These are phyloP conservation scores for Trichechus manatus DNA, from an alignment of 2,113 vertebrate species.

Conservation along the genomic window DNA sequence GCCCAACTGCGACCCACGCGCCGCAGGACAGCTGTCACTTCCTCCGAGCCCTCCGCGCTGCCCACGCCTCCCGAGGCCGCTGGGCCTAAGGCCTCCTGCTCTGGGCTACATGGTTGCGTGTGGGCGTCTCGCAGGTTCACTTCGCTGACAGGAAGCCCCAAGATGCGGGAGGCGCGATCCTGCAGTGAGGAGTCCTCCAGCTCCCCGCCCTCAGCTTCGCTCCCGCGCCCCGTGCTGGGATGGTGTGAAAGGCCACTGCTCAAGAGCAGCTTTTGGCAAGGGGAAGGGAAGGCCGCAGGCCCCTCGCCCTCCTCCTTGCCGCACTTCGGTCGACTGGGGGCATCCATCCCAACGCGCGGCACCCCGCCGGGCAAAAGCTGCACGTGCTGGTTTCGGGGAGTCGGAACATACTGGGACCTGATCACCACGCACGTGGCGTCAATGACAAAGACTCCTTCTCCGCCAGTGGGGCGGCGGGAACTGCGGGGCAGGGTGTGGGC, in stretches of 20 bases:
- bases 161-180: conserved; percentile 85
- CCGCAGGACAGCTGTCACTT: neutral
- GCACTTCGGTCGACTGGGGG: neutral
- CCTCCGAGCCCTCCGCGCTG: neutral
- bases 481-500: conserved; percentile 76
- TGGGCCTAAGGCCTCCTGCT: neutral
- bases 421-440: conserved; percentile 94
- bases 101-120: neutral
- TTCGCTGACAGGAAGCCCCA: conserved; percentile 83
- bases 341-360: neutral
- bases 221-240: neutral
- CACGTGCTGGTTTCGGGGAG: conserved; percentile 89
- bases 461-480: neutral
- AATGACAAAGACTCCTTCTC: conserved; percentile 89
- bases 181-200: conserved; percentile 78
- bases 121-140: neutral
- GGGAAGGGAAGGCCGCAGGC: neutral
- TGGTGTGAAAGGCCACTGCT: conserved; percentile 27
- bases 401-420: conserved; percentile 90
- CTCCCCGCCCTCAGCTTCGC: conserved; percentile 46
- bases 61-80: neutral
- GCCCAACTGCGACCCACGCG: conserved; percentile 40
- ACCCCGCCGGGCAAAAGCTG: neutral
- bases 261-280: conserved; percentile 4
- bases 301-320: conserved; percentile 33